Percentiles rank a stretch among this genome's conserved stretches.
Evolutionary conservation across 2,113 vertebrate genomes (phyloP).

Genomic region (Melanotaenia duboulayi): DNA sequence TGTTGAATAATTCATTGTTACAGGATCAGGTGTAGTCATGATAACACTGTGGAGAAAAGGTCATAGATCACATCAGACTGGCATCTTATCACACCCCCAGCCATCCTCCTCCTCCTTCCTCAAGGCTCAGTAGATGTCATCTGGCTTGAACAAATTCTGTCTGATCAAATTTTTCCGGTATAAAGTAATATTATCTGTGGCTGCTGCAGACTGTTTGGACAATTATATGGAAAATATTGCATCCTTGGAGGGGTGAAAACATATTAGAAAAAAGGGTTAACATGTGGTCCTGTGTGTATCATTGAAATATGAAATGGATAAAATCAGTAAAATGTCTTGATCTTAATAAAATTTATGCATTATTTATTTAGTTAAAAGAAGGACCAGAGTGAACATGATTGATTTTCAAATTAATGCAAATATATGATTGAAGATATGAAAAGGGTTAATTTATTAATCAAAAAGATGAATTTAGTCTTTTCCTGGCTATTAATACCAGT

Average conservation of each 20-base stretch:
- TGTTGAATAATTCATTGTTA: slow-evolving; percentile 72
- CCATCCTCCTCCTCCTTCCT: slow-evolving; percentile 1
- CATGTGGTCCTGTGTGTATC: slow-evolving; percentile 3
- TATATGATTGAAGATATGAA: not conserved
- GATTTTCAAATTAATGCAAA: not conserved
- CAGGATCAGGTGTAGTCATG: slow-evolving; percentile 61
- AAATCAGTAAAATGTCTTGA: not conserved
- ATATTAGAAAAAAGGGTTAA: slow-evolving; percentile 4
- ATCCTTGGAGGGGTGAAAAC: slow-evolving; percentile 13
- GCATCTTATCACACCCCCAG: slow-evolving; percentile 10
- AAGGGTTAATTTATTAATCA: not conserved
- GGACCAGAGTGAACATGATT: not conserved
- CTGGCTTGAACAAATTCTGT: slow-evolving; percentile 12
- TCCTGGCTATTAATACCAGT: too few relatives aligned
- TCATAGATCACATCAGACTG: slow-evolving; percentile 49
- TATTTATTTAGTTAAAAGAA: too few relatives aligned
- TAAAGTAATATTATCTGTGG: slow-evolving; percentile 32
- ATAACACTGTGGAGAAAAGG: slow-evolving; percentile 36
- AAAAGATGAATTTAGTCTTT: not conserved
- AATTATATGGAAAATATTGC: not conserved
- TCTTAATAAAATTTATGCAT: not conserved
- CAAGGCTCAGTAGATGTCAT: slow-evolving; percentile 17
- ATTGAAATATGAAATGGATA: slow-evolving; percentile 1
- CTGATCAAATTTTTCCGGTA: slow-evolving; percentile 36
- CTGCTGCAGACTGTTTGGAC: slow-evolving; percentile 15